Conservation (phyloP, 1,140 invertebrate species). For the Diachasma alloeum region DNA sequence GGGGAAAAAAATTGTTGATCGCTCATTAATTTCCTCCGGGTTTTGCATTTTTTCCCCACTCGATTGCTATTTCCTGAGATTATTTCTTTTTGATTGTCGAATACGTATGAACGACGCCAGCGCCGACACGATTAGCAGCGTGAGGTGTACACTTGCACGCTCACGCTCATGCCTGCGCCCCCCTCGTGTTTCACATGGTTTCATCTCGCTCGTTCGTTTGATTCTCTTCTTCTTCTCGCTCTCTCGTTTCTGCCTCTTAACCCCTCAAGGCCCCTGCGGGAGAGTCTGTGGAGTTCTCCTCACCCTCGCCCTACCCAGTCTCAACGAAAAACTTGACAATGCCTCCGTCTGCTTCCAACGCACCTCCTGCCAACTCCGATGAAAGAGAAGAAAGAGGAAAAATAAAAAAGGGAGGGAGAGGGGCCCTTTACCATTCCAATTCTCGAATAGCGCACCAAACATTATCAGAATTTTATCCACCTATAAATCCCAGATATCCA, state of each 20-base stretch:
- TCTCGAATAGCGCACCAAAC: background rate
- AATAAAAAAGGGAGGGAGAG: background rate
- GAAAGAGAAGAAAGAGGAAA: background rate
- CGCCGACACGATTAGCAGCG: constrained; percentile 37
- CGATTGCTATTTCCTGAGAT: background rate
- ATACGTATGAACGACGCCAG: constrained; percentile 24
- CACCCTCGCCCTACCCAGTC: background rate
- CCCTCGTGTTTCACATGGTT: constrained; percentile 13
- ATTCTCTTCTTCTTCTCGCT: background rate
- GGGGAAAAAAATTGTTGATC: background rate
- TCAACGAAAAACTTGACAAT: background rate
- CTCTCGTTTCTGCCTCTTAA: constrained; percentile 8
- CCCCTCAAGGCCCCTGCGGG: background rate
- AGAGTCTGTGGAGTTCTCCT: background rate
- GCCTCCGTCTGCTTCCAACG: background rate
- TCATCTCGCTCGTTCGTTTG: constrained; percentile 10
- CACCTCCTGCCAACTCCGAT: background rate
- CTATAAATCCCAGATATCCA: background rate
- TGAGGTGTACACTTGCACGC: constrained; percentile 30
- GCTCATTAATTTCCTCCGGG: background rate
- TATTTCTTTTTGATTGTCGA: constrained; percentile 3
- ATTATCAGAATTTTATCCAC: background rate
- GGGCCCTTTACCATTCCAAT: background rate
- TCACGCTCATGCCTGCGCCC: constrained; percentile 23
- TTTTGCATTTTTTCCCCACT: background rate